Base-by-base conservation (phyloP, 2,797 vertebrate species). In the Alosa sapidissima region DNA sequence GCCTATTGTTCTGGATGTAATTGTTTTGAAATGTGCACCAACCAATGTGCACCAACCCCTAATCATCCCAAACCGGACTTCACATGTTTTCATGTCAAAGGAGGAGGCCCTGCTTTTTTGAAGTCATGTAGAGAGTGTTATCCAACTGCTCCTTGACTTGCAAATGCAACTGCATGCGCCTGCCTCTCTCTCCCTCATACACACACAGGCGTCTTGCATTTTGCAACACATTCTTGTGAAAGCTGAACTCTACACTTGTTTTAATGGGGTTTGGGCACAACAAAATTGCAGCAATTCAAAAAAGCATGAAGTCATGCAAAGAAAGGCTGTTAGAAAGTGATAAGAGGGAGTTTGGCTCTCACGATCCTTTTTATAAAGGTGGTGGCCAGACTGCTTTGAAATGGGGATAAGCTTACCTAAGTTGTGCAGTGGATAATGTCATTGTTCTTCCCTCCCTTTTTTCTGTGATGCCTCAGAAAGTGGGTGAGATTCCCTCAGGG, bases 371-470 rank as follows among this genome's bases (percentile, higher is more conserved):
- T 83, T 47, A 89, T 83, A 86, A 87, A 89, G 82, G 83, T 86
- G 85, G 84, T 87, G 65, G 83, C 84, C 82, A 83, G 82, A 82
- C 75, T 52, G 36, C 87, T 86, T 89, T 89, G 84, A 87, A 84
- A 82, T 85, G 86, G 81, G 87, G 87, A 90, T 90, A 89, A 88
- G 87, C 81, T 90, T 89, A 87, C 84, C 85, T 89, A 88, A 88
- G 86, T 90, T 87, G 87, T 88, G 85, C 86, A 84, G 83, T 85
- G 87, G 88, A 88, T 89, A 89, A 90, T 90, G 87, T 88, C 89
- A 91, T 91, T 88, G 90, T 89, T 89, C 88, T 87, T 78, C 16
- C 68, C 33, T 72, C 60, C 24, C 24, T 72, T 14, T 72, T 86
- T 90, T 86, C 89, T 85, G 88, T 81, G 86, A 87, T 24, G 82